Conservation (phyloP, 2,113 vertebrate genomes). For the Chloropsis hardwickii region DNA sequence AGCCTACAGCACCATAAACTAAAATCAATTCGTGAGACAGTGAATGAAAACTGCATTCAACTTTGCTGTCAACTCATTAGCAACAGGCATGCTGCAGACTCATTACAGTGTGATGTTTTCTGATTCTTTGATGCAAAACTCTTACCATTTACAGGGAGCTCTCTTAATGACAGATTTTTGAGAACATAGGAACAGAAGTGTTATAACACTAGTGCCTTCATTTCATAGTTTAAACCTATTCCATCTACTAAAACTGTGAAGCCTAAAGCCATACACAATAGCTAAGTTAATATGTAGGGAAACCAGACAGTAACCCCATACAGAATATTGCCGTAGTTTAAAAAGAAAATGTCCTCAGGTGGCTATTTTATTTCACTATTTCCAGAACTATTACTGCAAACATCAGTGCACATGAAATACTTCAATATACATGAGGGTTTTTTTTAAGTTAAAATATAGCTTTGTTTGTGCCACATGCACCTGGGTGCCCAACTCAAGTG, state of each 20-base stretch:
- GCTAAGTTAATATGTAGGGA: not conserved
- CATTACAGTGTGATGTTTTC: not conserved
- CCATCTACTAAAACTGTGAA: not conserved
- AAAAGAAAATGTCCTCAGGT: not conserved
- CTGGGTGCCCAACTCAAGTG: not conserved
- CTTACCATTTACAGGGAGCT: not conserved
- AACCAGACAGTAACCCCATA: not conserved
- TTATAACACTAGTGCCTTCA: not conserved
- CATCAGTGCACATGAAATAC: not conserved
- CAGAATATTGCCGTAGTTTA: not conserved
- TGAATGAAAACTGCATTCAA: not conserved
- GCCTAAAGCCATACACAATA: not conserved
- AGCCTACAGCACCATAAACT: not conserved
- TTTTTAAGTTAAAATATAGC: not conserved
- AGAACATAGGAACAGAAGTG: not conserved
- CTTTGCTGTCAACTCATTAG: not conserved
- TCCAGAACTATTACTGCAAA: not conserved
- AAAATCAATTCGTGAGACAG: not conserved
- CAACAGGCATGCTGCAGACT: not conserved
- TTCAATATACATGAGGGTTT: not conserved
- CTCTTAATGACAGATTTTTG: not conserved
- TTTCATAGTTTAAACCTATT: not conserved
- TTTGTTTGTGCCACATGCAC: constrained; percentile 1
- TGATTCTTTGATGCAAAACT: not conserved
- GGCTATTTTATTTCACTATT: not conserved